Evolutionary conservation across 2,113 vertebrate species (phyloP).

Genomic region (Brachyhypopomus gauderio): DNA sequence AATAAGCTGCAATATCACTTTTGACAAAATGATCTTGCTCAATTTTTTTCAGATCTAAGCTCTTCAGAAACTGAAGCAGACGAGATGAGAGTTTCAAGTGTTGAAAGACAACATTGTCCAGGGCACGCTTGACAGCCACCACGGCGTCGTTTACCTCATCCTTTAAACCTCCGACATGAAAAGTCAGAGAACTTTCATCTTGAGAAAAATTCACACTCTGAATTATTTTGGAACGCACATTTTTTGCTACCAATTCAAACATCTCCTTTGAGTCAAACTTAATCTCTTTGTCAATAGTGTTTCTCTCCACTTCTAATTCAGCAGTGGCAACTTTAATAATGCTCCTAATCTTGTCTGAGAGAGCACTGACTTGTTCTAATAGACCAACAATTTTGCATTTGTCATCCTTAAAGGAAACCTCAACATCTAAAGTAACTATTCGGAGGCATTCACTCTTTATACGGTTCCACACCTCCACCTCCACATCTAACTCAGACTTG

Average conservation of each 20-base stretch:
- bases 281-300: conserved; percentile 52
- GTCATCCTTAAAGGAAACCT: conserved; percentile 37
- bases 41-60: conserved; percentile 56
- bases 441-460: conserved; percentile 23
- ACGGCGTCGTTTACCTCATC: conserved; percentile 51
- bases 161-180: conserved; percentile 56
- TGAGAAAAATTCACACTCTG: conserved; percentile 41
- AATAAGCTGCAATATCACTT: conserved; percentile 49
- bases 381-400: conserved; percentile 48
- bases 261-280: conserved; percentile 47
- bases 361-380: conserved; percentile 8
- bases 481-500: conserved; percentile 16
- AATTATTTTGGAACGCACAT: conserved; percentile 49
- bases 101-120: conserved; percentile 41
- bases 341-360: conserved; percentile 37
- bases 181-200: conserved; percentile 40
- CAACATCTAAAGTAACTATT: conserved; percentile 19
- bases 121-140: conserved; percentile 36
- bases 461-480: conserved; percentile 58
- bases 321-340: conserved; percentile 41
- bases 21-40: conserved; percentile 52
- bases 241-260: conserved; percentile 52
- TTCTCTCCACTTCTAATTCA: conserved; percentile 53
- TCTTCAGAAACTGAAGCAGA: conserved; percentile 51
- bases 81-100: conserved; percentile 45